Evolutionary conservation across 1,140 invertebrate species (phyloP).

Genomic region (Chionoecetes opilio): DNA sequence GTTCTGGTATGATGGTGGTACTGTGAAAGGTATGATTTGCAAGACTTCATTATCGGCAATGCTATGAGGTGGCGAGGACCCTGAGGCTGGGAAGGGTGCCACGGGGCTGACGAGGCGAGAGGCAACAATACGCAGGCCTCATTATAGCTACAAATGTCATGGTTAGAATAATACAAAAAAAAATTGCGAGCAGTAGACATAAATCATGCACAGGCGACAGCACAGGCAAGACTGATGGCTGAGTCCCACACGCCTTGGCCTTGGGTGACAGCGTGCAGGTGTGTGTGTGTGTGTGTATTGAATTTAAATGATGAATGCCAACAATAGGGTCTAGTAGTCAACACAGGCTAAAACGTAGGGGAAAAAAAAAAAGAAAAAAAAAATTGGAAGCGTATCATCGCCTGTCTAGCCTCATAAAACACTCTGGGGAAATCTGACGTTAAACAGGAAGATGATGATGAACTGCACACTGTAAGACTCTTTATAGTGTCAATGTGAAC

Average conservation of each 20-base stretch:
- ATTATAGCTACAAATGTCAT: neutral
- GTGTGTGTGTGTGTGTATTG: neutral
- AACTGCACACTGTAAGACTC: too few species aligned
- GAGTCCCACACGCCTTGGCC: neutral
- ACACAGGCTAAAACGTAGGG: too few species aligned
- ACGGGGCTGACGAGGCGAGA: neutral
- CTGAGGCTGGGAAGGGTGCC: neutral
- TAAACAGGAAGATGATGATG: too few species aligned
- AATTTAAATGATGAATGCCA: too few species aligned
- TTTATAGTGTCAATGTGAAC: too few species aligned
- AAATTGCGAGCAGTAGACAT: slow-evolving; percentile 1
- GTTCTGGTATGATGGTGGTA: neutral
- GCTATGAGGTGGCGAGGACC: neutral
- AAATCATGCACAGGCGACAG: slow-evolving; percentile 11
- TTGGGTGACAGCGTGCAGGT: too few species aligned
- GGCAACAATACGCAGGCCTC: neutral
- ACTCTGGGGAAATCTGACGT: too few species aligned
- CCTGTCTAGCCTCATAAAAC: too few species aligned
- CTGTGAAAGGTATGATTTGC: neutral
- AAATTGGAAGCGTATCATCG: too few species aligned
- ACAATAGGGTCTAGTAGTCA: too few species aligned
- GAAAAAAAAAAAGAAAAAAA: too few species aligned
- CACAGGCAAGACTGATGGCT: slow-evolving; percentile 13
- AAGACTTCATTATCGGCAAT: neutral
- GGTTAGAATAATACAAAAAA: neutral